Percentiles rank a stretch among this genome's conserved stretches.
phyloP scores from a whole-genome alignment of 1,140 invertebrate species.

The Charaxes varanes region DNA sequence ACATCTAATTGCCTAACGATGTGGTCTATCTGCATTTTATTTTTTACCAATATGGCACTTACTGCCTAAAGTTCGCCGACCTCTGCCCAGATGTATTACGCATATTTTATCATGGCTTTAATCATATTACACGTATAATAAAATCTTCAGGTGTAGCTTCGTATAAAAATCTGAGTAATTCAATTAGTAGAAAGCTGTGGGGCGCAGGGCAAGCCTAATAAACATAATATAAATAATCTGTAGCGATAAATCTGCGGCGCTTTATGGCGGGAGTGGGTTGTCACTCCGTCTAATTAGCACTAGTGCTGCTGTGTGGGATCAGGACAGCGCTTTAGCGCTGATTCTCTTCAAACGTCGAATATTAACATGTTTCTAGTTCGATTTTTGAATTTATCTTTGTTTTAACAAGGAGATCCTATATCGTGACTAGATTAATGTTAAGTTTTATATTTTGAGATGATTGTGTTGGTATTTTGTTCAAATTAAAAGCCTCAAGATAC shows the following conservation, averaged over 20 bases:
- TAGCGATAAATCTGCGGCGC: slow-evolving; percentile 71
- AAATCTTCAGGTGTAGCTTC: slow-evolving; percentile 51
- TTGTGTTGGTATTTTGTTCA: no score
- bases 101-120: neutral
- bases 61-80: no score
- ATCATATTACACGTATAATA: slow-evolving; percentile 21
- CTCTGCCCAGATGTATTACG: no score
- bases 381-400: neutral
- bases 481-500: no score
- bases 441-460: no score
- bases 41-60: no score
- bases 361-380: slow-evolving; percentile 2
- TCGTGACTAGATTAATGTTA: no score
- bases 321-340: slow-evolving; percentile 45
- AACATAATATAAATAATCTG: slow-evolving; percentile 74
- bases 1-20: no score
- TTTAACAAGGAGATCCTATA: no score
- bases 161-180: slow-evolving; percentile 68
- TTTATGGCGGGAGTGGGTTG: slow-evolving; percentile 73
- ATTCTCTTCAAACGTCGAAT: no score
- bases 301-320: slow-evolving; percentile 46
- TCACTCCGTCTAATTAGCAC: slow-evolving; percentile 70
- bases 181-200: slow-evolving; percentile 66
- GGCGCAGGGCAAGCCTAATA: slow-evolving; percentile 64
- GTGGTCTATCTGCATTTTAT: no score